phyloP scores from a whole-genome alignment of 2,113 vertebrate genomes.

The Melanotaenia duboulayi region DNA sequence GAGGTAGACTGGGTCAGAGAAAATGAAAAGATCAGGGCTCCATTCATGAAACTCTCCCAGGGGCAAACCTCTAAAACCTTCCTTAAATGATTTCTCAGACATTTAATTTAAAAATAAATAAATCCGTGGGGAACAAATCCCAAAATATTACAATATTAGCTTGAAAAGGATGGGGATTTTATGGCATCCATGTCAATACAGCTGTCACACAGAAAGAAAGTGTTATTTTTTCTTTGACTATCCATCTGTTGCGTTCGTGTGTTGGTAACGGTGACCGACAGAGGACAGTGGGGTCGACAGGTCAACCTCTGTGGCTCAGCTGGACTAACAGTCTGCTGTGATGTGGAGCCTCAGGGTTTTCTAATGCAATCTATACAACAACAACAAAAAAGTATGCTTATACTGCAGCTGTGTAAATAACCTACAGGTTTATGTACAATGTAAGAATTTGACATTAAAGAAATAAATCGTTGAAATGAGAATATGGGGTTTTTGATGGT shows the following conservation, averaged over 20 bases:
- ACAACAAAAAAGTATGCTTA: not conserved
- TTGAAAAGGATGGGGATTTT: not conserved
- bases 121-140: not conserved
- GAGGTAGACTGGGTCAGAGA: conserved; percentile 31
- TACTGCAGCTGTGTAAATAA: conserved; percentile 65
- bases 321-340: conserved; percentile 55
- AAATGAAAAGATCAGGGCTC: conserved; percentile 34
- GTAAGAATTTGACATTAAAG: not conserved
- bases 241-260: conserved; percentile 44
- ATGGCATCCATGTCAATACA: too few relatives aligned
- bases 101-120: not conserved
- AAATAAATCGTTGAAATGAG: not conserved
- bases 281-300: conserved; percentile 38
- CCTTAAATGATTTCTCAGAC: conserved; percentile 2
- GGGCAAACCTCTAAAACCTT: not conserved
- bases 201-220: too few relatives aligned
- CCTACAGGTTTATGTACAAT: not conserved
- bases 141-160: not conserved
- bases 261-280: conserved; percentile 16
- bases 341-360: conserved; percentile 42
- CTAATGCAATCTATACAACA: conserved; percentile 9
- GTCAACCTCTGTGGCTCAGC: conserved; percentile 42
- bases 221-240: conserved; percentile 29
- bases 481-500: not conserved
- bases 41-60: conserved; percentile 38